phyloP scores from a whole-genome alignment of 2,113 vertebrate genomes.

The Parus major region DNA sequence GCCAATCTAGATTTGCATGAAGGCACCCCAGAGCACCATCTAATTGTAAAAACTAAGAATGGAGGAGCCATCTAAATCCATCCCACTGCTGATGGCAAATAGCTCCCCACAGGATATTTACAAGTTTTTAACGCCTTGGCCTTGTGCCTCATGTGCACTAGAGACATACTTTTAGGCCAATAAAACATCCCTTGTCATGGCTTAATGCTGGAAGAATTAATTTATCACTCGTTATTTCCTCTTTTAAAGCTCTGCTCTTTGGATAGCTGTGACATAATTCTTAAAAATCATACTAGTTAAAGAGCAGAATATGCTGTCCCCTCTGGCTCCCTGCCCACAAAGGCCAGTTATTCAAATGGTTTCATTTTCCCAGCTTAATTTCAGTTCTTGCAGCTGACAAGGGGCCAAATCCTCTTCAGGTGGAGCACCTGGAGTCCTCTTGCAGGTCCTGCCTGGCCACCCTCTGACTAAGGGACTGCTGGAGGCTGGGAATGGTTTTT shows the following conservation, averaged over 20 bases:
- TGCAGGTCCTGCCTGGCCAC: not conserved
- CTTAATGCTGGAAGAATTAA: slow-evolving; percentile 53
- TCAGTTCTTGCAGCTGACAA: not conserved
- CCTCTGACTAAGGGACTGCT: rapidly evolving
- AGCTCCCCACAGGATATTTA: slow-evolving; percentile 53
- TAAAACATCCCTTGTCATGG: slow-evolving; percentile 53
- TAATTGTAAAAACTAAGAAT: slow-evolving; percentile 31
- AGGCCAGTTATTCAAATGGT: not conserved
- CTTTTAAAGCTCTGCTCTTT: slow-evolving; percentile 40
- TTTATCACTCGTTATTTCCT: slow-evolving; percentile 63
- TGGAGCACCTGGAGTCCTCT: not conserved
- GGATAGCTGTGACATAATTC: slow-evolving; percentile 38
- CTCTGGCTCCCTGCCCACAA: not conserved
- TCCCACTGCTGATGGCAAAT: not conserved
- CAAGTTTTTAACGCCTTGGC: slow-evolving; percentile 47
- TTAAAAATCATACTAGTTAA: not conserved
- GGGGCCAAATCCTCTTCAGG: not conserved
- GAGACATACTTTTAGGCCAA: slow-evolving; percentile 18
- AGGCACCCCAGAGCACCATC: slow-evolving; percentile 20
- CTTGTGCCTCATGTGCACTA: slow-evolving; percentile 26
- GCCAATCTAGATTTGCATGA: slow-evolving; percentile 15
- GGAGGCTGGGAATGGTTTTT: not conserved
- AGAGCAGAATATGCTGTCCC: not conserved
- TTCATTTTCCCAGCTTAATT: not conserved
- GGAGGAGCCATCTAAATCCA: slow-evolving; percentile 42